phyloP scores from a whole-genome alignment of 2,888 invertebrate genomes.

The Drosophila seclusa region DNA sequence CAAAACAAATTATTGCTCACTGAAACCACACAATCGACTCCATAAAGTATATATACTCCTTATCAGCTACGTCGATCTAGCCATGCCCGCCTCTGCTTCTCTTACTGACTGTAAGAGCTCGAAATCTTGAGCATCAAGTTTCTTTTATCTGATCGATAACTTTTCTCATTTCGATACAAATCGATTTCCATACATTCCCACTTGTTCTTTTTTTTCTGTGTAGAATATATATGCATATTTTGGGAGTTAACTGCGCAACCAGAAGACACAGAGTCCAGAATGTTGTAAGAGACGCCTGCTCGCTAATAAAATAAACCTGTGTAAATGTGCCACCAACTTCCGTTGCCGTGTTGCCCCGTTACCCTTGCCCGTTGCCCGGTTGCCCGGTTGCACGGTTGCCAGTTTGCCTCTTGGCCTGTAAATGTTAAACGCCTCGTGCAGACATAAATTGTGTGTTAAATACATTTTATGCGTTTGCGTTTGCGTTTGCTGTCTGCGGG shows the following conservation, averaged over 20 bases:
- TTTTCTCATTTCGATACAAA: neutral
- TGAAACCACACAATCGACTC: neutral
- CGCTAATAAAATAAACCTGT: conserved; percentile 77
- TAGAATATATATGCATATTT: neutral
- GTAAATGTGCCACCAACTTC: conserved; percentile 43
- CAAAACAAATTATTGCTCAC: neutral
- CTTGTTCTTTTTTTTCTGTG: neutral
- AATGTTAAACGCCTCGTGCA: conserved; percentile 76
- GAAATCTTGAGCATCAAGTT: neutral
- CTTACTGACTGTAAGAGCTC: neutral
- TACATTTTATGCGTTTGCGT: conserved; percentile 78
- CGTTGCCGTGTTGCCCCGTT: neutral
- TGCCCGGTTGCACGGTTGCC: neutral
- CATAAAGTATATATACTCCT: neutral
- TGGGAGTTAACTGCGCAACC: neutral
- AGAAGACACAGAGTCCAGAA: conserved; percentile 26
- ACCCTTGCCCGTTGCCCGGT: neutral
- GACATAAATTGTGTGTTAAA: conserved; percentile 82
- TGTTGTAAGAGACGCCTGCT: conserved; percentile 36
- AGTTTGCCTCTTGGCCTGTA: conserved; percentile 65
- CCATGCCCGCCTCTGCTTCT: neutral
- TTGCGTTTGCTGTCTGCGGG: conserved; percentile 1
- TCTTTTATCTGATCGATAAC: neutral
- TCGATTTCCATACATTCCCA: neutral
- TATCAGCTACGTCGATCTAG: neutral